A percentile compares a stretch with the other conserved stretches of the same genome.
Conservation (phyloP, 92 coral and sea anemone species). For the Epizoanthus rinbou region DNA sequence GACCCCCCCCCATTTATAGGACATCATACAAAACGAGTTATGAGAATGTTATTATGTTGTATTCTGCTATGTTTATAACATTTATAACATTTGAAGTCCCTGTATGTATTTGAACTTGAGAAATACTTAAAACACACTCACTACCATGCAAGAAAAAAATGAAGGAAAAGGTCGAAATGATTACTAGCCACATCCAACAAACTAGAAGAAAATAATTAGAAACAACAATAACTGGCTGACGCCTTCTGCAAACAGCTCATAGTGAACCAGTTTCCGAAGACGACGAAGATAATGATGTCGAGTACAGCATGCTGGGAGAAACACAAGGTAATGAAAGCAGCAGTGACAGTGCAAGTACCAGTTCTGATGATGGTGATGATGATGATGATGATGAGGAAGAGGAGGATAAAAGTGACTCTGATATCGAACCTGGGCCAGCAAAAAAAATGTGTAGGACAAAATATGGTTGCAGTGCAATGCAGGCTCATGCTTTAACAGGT, state of each 20-base stretch:
- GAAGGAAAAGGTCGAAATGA: slow-evolving; percentile 39
- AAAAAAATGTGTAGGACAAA: too few species aligned
- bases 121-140: slow-evolving; percentile 32
- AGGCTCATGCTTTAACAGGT: too few species aligned
- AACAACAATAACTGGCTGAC: too few species aligned
- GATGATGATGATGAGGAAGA: slow-evolving; percentile 8
- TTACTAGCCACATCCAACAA: slow-evolving; percentile 20
- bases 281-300: not conserved
- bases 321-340: slow-evolving; percentile 8
- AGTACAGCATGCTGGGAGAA: slow-evolving; percentile 3
- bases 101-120: slow-evolving; percentile 12
- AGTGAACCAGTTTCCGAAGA: slow-evolving; percentile 1
- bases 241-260: not conserved
- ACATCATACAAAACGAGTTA: too few species aligned
- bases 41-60: too few species aligned
- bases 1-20: too few species aligned
- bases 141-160: slow-evolving; percentile 48
- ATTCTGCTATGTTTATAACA: too few species aligned
- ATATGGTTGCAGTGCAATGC: too few species aligned
- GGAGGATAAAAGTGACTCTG: not conserved
- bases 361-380: slow-evolving; percentile 7
- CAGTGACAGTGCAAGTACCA: slow-evolving; percentile 3
- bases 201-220: too few species aligned
- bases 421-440: not conserved
- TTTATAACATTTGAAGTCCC: slow-evolving; percentile 47